phyloP scores from a whole-genome alignment of 1,140 invertebrate species.

The Drosophila ercepeae region DNA sequence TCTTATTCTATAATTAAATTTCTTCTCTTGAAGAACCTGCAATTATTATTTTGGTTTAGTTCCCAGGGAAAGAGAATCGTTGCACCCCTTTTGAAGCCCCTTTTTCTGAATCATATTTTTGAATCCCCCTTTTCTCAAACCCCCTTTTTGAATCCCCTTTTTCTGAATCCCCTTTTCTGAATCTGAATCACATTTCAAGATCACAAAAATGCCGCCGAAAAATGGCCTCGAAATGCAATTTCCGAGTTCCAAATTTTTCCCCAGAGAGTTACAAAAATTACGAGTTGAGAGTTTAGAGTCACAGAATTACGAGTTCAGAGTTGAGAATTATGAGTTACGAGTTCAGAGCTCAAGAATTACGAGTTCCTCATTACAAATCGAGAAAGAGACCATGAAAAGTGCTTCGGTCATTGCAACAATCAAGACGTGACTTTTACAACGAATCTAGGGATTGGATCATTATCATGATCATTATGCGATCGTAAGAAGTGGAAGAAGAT shows the following conservation, averaged over 20 bases:
- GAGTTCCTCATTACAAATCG: no score
- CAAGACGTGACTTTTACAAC: constrained; percentile 71
- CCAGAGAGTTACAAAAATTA: constrained; percentile 12
- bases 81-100: background rate
- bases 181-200: no score
- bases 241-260: constrained; percentile 18
- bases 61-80: constrained; percentile 11
- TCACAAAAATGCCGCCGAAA: constrained; percentile 34
- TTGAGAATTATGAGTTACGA: no score
- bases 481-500: constrained; percentile 22
- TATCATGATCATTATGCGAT: constrained; percentile 16
- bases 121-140: no score
- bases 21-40: background rate
- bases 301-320: no score
- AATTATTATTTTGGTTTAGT: background rate
- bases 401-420: constrained; percentile 42
- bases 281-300: no score
- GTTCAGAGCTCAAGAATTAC: no score
- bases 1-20: no score
- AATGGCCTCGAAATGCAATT: constrained; percentile 45
- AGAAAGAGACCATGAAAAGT: constrained; percentile 15
- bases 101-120: no score
- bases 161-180: no score
- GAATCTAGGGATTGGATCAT: constrained; percentile 57
- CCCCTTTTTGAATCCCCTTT: no score